Evolutionary conservation across 92 coral and sea anemone genomes (phyloP), one percentile per base, ranked within the genome.

Genomic region (Parazoanthus swiftii): DNA sequence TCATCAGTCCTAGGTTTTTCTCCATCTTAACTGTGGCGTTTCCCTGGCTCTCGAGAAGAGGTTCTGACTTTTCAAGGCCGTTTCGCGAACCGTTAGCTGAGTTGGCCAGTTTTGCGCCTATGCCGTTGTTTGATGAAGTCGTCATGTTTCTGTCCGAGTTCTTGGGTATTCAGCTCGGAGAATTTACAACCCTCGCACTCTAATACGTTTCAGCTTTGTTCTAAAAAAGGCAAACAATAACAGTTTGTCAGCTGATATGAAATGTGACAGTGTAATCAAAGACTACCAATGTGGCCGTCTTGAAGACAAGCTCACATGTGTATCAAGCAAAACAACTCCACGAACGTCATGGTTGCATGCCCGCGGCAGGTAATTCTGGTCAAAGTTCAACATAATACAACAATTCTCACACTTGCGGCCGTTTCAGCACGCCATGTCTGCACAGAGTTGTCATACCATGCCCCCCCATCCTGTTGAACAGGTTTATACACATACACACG

Each of bases 1-100:
- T 91, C 16, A 89, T 29, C 5, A 94, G 89, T 14, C 94, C 90
- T 37, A 95, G 88, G 13, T 86, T 80, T 80, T 93, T 90, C 81
- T 93, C 78, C 56, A 93, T 80, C 39, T 79, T 79, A 44, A 37
- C 88, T 39, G 88, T 54, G 50, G 25, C 23, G 9, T 67, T 54
- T 54, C 59, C 59, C 20, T 54, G 59, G 59, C 18, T 72, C 26
- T 70, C 79, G 15, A 46, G 63, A 13, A 84, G 87, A 29, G 77
- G 87, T 72, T 46, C 87, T 36, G 37, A 54, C 1, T 84, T 84
- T 16, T 84, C 87, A 29, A 84, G 87, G 8, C 54, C 43, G 23
- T 20, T 48, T 16, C 44, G 71, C 16, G 87, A 84, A 0, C 79
- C 87, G 20, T 16, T 46, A 10, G 8, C 37, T 72, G 87, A 15